Conservation (phyloP, 2,797 vertebrate species). For the Lacerta bilineata region DNA sequence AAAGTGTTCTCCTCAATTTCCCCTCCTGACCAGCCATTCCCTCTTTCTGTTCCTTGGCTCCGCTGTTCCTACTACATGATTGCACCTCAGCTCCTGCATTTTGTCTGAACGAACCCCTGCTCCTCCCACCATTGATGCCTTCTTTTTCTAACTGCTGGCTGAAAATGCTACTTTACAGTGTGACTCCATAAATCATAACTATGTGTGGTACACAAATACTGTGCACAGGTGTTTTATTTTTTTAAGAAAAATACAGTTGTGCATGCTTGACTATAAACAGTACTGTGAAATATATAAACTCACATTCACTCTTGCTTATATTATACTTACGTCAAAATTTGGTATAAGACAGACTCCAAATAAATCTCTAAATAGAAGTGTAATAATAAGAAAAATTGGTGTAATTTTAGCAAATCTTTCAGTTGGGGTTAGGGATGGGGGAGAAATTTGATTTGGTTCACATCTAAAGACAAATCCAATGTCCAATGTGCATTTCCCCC, state of each 20-base stretch:
- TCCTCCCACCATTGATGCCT: neutral
- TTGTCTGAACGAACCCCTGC: neutral
- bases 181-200: slow-evolving; percentile 66
- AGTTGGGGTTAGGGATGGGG: neutral
- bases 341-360: slow-evolving; percentile 66
- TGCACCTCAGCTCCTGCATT: neutral
- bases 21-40: slow-evolving; percentile 48
- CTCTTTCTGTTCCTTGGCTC: slow-evolving; percentile 42
- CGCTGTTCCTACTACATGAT: neutral
- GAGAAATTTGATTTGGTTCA: no score
- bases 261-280: slow-evolving; percentile 65
- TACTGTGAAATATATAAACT: slow-evolving; percentile 69
- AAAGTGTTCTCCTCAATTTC: slow-evolving; percentile 46
- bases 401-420: neutral
- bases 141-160: neutral
- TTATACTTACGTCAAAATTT: slow-evolving; percentile 55
- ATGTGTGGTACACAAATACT: slow-evolving; percentile 61
- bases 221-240: slow-evolving; percentile 63
- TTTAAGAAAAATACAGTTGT: slow-evolving; percentile 46
- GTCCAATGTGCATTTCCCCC: no score
- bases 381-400: slow-evolving; percentile 30
- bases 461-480: no score
- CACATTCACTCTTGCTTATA: slow-evolving; percentile 63
- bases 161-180: slow-evolving; percentile 33
- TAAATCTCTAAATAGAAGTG: slow-evolving; percentile 55